phyloP scores from a whole-genome alignment of 1,140 invertebrate species.

The Oncopeltus fasciatus region DNA sequence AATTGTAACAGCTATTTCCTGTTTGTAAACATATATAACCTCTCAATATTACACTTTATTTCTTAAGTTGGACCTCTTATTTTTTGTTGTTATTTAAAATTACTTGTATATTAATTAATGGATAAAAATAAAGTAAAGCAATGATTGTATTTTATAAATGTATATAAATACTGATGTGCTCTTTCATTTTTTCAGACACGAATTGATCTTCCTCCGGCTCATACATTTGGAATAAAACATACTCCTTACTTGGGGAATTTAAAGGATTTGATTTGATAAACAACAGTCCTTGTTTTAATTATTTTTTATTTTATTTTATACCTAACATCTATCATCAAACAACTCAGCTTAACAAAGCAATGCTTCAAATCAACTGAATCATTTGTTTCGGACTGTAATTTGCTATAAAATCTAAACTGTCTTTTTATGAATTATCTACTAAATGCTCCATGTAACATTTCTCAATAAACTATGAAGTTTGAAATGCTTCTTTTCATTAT shows the following conservation, averaged over 20 bases:
- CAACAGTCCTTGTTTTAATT: no score
- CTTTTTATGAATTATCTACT: no score
- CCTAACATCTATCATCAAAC: no score
- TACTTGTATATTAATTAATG: neutral
- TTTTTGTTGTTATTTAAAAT: neutral
- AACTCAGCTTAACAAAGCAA: no score
- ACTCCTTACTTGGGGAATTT: constrained; percentile 16
- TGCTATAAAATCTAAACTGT: no score
- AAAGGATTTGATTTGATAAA: no score
- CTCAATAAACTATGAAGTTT: no score
- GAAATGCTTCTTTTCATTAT: no score
- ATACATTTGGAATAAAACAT: constrained; percentile 27
- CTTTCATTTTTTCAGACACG: constrained; percentile 22
- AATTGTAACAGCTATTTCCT: neutral
- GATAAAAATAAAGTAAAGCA: neutral
- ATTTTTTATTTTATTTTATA: no score
- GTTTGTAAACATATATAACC: neutral
- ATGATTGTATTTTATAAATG: neutral
- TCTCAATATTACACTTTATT: neutral
- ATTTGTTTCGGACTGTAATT: no score
- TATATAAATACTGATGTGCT: neutral
- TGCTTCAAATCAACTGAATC: no score
- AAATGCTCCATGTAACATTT: no score
- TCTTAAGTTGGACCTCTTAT: neutral
- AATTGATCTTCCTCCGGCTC: constrained; percentile 24